Base-by-base conservation (phyloP, 2,113 vertebrate genomes). In the Rhagologus leucostigma region DNA sequence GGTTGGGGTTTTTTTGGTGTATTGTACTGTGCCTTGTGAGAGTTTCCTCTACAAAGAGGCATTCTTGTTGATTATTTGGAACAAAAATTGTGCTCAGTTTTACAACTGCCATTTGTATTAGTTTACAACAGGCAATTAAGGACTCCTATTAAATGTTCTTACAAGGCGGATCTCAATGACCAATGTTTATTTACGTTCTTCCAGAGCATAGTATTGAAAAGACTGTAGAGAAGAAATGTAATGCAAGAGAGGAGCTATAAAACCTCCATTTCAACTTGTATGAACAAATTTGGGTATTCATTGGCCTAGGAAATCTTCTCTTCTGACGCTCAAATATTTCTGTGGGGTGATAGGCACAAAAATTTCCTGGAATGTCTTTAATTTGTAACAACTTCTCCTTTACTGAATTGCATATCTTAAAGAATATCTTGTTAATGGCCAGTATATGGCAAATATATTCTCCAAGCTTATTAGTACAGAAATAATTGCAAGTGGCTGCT, bases 401-500 rank as follows among this genome's bases (percentile, higher is more conserved):
- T 74, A 86, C 57, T 92, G 77, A 93, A 86, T 90, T 64, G 39
- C 52, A 42, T 80, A 74, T 93, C 92, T 89, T 76, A 93, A 88
- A 84, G 15, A 27, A 52, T 95, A 84, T 83, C 53, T 85, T 76
- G 50, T 60, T 91, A 92, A 90, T 27, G 55, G 69, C 68, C 75
- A 78, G 24, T 92, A 44, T 68, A 70, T 74, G 56, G 56, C 52
- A 89, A 88, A 87, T 86, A 57, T 22, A 67, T 84, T 95, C 49
- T 87, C 60, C 56, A 47, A 35, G 75, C 75, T 83, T 90, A 92
- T 94, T 92, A 96, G 76, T 47, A 84, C 30, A 90, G 86, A 95
- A 93, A 95, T 92, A 87, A 95, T 93, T 95, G 32, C 63, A 77
- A 88, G 75, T 50, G 76, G 64, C 69, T 97, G 60, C 91, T 93